phyloP scores from a whole-genome alignment of 2,888 invertebrate species.

The Caenorhabditis sinica region DNA sequence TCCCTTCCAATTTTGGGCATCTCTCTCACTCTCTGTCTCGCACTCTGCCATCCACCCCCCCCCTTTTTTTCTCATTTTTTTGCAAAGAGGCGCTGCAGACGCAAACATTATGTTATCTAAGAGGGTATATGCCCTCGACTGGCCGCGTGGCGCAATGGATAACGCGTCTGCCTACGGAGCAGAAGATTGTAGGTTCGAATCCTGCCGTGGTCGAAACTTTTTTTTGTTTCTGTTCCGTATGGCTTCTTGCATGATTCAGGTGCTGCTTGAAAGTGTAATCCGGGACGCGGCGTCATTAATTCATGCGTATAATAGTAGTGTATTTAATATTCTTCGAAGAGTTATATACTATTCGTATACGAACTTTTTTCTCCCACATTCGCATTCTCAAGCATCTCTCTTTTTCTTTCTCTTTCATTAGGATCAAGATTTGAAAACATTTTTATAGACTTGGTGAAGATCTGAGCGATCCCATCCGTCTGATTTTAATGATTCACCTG shows the following conservation, averaged over 20 bases:
- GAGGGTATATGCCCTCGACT: slow-evolving; percentile 12
- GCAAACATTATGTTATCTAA: not conserved
- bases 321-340: slow-evolving; percentile 54
- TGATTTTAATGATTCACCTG: slow-evolving; percentile 56
- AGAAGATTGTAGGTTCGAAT: slow-evolving; percentile 84
- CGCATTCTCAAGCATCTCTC: not conserved
- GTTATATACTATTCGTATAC: slow-evolving; percentile 47
- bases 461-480: slow-evolving; percentile 8
- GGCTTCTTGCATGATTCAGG: slow-evolving; percentile 19
- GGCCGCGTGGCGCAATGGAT: slow-evolving; percentile 82
- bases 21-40: not conserved
- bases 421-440: slow-evolving; percentile 19
- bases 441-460: slow-evolving; percentile 29
- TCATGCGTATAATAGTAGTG: slow-evolving; percentile 58
- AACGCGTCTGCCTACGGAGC: slow-evolving; percentile 84
- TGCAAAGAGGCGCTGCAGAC: not conserved
- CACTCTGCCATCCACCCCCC: not conserved
- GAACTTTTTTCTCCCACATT: slow-evolving; percentile 1
- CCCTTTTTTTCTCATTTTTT: not conserved
- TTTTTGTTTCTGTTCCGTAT: slow-evolving; percentile 33
- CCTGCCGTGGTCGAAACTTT: slow-evolving; percentile 76
- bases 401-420: not conserved
- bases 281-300: slow-evolving; percentile 61
- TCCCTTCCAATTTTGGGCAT: not conserved
- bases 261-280: slow-evolving; percentile 50